These are phyloP conservation scores for Melanogrammus aeglefinus DNA, from an alignment of 2,797 vertebrate genomes.

Conservation along the genomic window DNA sequence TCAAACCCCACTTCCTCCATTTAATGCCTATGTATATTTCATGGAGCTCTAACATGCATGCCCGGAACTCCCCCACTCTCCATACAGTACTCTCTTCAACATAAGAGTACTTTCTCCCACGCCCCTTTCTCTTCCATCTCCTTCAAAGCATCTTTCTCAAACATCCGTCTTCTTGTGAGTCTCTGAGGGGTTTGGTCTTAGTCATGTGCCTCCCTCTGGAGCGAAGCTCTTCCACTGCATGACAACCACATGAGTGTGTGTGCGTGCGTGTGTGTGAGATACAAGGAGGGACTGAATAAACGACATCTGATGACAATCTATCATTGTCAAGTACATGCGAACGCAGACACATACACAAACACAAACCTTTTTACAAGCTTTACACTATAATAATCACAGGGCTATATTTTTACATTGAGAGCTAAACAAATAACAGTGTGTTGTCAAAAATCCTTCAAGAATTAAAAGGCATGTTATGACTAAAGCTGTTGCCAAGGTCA, in stretches of 20 bases:
- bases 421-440: background rate
- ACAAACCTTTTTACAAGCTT: background rate
- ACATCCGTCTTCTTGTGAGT: constrained; percentile 20
- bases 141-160: constrained; percentile 12
- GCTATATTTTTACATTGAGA: background rate
- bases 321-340: background rate
- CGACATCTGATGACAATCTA: constrained; percentile 24
- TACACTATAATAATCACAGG: background rate
- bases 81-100: background rate
- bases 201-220: constrained; percentile 9
- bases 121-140: background rate
- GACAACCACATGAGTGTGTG: background rate
- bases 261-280: background rate
- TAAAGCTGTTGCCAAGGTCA: constrained; percentile 34
- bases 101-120: background rate
- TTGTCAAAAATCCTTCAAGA: background rate
- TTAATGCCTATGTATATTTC: background rate
- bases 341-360: constrained; percentile 10
- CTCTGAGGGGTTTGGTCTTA: constrained; percentile 26
- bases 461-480: background rate
- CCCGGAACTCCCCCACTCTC: background rate
- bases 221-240: background rate
- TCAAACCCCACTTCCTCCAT: background rate
- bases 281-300: constrained; percentile 39
- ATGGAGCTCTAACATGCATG: background rate